These are phyloP conservation scores for Drosophila basisetae DNA, from an alignment of 2,888 invertebrate genomes.

Conservation along the genomic window DNA sequence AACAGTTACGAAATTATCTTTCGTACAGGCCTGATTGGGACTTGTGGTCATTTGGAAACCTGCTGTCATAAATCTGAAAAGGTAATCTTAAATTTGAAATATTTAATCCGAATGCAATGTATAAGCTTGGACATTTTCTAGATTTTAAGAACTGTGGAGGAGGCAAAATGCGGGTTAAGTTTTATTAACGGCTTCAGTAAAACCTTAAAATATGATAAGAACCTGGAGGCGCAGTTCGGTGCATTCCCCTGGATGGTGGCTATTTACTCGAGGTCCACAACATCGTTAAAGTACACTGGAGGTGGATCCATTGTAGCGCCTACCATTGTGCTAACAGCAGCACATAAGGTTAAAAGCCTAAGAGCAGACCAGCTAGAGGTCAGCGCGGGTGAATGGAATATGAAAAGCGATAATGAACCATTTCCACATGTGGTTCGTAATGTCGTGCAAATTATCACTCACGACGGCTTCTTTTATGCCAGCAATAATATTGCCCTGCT, in stretches of 20 bases:
- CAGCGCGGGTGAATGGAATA: slow-evolving; percentile 89
- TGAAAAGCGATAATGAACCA: slow-evolving; percentile 78
- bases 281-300: not conserved
- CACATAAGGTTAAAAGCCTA: slow-evolving; percentile 68
- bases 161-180: not conserved
- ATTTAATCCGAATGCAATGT: not conserved
- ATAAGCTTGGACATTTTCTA: not conserved
- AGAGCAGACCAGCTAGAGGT: slow-evolving; percentile 88
- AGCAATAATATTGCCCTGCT: slow-evolving; percentile 90
- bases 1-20: not conserved
- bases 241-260: slow-evolving; percentile 54
- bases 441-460: slow-evolving; percentile 87
- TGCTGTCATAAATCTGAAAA: slow-evolving; percentile 18
- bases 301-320: slow-evolving; percentile 65
- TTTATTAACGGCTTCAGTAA: not conserved
- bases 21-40: not conserved
- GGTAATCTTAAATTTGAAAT: not conserved
- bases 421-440: slow-evolving; percentile 89
- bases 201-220: rapidly evolving
- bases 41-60: not conserved
- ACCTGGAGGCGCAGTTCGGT: slow-evolving; percentile 23
- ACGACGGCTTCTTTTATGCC: slow-evolving; percentile 83
- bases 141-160: not conserved
- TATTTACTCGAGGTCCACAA: not conserved
- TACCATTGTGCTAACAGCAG: slow-evolving; percentile 90